Evolutionary conservation across 2,888 invertebrate species (phyloP), one percentile per base, ranked within the genome.

Genomic region (Pelosia muscerda): DNA sequence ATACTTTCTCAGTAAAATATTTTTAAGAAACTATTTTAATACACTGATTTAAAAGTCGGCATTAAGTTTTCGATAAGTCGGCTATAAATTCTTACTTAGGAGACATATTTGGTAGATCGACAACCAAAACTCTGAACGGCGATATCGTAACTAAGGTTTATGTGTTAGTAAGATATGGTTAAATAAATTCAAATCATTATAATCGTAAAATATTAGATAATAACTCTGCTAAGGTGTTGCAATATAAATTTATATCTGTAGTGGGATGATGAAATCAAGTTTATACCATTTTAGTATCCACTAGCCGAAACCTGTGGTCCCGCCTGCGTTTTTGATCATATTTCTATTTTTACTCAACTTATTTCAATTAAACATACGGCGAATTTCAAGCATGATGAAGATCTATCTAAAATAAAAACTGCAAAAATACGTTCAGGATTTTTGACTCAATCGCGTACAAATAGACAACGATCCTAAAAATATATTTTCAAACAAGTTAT

Each of bases 141-240:
- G 26, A 63, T 31, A 56, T 65, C 57, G 13, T 65, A 49, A 65
- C 57, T 65, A 23, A 65, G 59, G 59, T 54, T 66, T 61, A 61
- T 61, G 15, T 61, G 42, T 61, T 38, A n/a, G 64, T 63, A 25
- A 77, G 69, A 77, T 71, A 73, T 69, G 65, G 66, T 73, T 74
- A 74, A 76, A 72, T 72, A 74, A 62, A 56, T 62, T 69, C 19
- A 66, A 56, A 76, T 65, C 69, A 54, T 59, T 69, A 57, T 69
- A 67, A 69, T 66, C 63, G 60, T 65, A 60, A 58, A 66, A 59
- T 65, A 65, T 65, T 65, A 23, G 55, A 61, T 66, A 56, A 66
- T 61, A 66, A 61, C 26, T 49, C 54, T 63, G 55, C 19, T 61
- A 23, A 58, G 15, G 63, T 58, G 34, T 58, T 54, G 63, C 34